These are phyloP conservation scores for Syngnathus acus DNA, from an alignment of 2,797 vertebrate species.

Conservation along the genomic window DNA sequence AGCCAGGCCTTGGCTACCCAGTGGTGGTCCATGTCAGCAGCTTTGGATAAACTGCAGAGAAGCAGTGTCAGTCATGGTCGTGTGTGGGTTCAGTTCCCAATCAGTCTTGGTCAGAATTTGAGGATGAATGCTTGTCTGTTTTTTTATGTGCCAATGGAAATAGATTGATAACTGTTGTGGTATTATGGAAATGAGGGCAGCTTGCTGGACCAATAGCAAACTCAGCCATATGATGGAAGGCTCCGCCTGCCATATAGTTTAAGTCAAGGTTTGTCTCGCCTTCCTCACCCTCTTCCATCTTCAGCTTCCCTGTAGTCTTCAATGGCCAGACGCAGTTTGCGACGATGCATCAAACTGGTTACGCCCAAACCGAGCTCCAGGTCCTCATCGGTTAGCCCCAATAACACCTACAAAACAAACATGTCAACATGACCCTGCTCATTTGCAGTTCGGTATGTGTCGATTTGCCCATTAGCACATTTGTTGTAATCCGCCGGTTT, in stretches of 20 bases:
- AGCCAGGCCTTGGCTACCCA: conserved; percentile 89
- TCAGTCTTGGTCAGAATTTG: background rate
- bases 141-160: too few species aligned
- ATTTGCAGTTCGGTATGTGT: too few species aligned
- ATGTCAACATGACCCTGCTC: background rate
- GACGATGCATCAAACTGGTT: conserved; percentile 78
- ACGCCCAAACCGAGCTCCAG: conserved; percentile 79
- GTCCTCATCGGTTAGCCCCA: conserved; percentile 81
- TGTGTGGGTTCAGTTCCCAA: background rate
- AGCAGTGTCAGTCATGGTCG: background rate
- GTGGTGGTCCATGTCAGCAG: conserved; percentile 86
- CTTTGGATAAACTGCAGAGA: conserved; percentile 74
- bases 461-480: too few species aligned
- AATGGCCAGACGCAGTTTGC: conserved; percentile 82
- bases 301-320: conserved; percentile 85
- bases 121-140: background rate
- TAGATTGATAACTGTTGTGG: background rate
- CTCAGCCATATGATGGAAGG: conserved; percentile 44
- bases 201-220: background rate
- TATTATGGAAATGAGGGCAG: background rate
- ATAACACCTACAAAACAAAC: conserved; percentile 69
- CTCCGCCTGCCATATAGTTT: background rate
- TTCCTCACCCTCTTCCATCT: conserved; percentile 73
- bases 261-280: background rate
- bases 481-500: background rate